Base-by-base conservation (phyloP, 2,113 vertebrate species). In the Heterocephalus glaber region DNA sequence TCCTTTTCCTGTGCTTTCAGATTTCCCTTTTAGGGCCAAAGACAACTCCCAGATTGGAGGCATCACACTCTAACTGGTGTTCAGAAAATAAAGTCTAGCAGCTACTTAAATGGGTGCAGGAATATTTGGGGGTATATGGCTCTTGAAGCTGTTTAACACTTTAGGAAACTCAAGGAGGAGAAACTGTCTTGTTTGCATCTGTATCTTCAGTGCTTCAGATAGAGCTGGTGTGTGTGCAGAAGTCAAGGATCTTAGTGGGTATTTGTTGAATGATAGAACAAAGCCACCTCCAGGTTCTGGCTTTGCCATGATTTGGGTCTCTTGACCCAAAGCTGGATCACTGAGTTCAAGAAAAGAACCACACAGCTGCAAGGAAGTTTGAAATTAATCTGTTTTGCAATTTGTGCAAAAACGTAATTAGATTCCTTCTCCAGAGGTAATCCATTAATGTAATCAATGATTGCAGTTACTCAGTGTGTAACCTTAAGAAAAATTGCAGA, bases 391-490 rank as follows among this genome's bases (percentile, higher is more conserved):
- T 96, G 77, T 38, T 94, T 93, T 94, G 94, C 82, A 85, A 52
- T 89, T 97, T 96, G 52, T 86, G 86, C 77, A 95, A 89, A 92
- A 97, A 96, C 95, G 47, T 90, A 89, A 97, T 94, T 68, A 92
- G 95, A 96, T 96, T 96, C 44, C 54, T 74, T 95, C 96, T 97
- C 96, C 76, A 94, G 86, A 96, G 93, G 77, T 86, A 96, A 84
- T 91, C 93, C 89, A 77, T 94, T 56, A 86, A 97, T 70, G 60
- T 65, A 89, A 95, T 93, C 61, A 52, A 74, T 95, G 26, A 35
- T 85, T 56, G 95, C 81, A 93, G 22, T 95, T 54, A 96, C 61
- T 63, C 3, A 33, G 82, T 92, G 52, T 92, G 87, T 81, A 81
- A 95, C 72, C 79, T 92, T 85, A 63, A 94, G 94, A 97, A 90